These are phyloP conservation scores for Anthoscopus minutus DNA, from an alignment of 2,113 vertebrate genomes.

Conservation along the genomic window DNA sequence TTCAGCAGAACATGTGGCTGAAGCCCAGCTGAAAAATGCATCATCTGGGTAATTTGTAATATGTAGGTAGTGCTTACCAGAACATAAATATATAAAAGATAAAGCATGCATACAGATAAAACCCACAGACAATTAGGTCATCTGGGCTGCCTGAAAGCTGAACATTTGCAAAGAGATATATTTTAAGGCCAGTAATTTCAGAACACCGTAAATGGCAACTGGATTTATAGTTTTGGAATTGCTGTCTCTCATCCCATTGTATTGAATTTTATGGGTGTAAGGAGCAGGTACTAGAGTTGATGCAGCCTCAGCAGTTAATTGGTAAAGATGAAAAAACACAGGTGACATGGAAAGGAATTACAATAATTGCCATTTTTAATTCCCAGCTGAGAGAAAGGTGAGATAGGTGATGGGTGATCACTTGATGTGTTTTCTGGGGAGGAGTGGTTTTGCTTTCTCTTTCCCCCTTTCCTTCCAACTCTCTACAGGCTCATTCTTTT, in stretches of 20 bases:
- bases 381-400: background rate
- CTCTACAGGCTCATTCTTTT: background rate
- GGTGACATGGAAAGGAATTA: background rate
- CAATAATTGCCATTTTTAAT: background rate
- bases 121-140: background rate
- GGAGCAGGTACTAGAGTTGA: background rate
- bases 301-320: background rate
- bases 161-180: background rate
- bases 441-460: background rate
- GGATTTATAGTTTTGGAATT: background rate
- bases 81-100: background rate
- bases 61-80: background rate
- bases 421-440: background rate
- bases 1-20: background rate
- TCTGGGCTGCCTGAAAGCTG: background rate
- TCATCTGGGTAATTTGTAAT: background rate
- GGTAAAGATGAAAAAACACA: background rate
- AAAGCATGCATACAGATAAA: background rate
- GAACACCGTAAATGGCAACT: background rate
- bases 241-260: background rate
- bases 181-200: background rate
- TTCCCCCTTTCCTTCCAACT: background rate
- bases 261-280: background rate
- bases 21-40: background rate
- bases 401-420: background rate